Conservation (phyloP, 2,797 vertebrate species). For the Pteropus rufus region DNA sequence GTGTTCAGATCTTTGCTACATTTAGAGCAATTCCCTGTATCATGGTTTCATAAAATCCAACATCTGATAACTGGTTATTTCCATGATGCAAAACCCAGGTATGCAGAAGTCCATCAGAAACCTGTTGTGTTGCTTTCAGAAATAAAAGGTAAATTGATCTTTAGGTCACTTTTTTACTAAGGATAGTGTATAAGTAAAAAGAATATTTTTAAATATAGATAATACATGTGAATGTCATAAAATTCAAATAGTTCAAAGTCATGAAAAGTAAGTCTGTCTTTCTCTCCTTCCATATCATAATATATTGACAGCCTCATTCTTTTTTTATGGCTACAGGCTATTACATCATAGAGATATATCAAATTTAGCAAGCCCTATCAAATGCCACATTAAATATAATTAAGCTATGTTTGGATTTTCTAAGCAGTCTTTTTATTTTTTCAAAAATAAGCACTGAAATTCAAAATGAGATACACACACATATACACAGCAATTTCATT, state of each 20-base stretch:
- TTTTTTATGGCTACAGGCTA: background rate
- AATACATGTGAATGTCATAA: background rate
- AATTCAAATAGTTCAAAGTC: constrained; percentile 28
- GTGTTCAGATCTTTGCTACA: background rate
- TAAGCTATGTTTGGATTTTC: background rate
- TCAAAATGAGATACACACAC: background rate
- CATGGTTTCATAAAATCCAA: constrained; percentile 13
- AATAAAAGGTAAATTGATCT: constrained; percentile 14
- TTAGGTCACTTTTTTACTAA: constrained; percentile 10
- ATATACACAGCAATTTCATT: background rate
- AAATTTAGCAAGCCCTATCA: background rate
- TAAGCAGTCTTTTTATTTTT: constrained; percentile 13
- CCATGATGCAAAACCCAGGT: background rate
- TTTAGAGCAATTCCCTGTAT: background rate
- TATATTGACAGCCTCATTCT: background rate
- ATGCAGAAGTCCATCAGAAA: background rate
- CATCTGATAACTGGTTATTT: constrained; percentile 15
- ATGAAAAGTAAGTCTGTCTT: background rate
- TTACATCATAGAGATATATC: background rate
- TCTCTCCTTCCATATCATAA: background rate
- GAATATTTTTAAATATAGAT: constrained; percentile 15
- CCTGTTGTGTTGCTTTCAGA: background rate
- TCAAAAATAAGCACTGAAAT: background rate
- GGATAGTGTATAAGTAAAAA: background rate
- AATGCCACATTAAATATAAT: background rate